Percentiles rank a stretch among this genome's conserved stretches.
phyloP scores from a whole-genome alignment of 2,797 vertebrate genomes.

The Crypturellus tataupa region DNA sequence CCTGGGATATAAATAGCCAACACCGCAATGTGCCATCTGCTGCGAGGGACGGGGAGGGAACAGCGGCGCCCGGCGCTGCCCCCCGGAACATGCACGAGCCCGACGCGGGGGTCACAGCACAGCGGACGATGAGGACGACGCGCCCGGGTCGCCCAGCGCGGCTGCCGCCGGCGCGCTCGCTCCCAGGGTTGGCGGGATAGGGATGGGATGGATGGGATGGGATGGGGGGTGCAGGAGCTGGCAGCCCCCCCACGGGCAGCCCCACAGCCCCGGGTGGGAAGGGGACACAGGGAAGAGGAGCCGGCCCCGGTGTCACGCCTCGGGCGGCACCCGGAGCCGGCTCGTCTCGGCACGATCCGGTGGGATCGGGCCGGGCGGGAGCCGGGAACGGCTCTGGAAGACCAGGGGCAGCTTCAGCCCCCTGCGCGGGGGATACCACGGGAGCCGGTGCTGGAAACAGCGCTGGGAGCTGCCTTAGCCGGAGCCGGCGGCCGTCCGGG shows the following conservation, averaged over 20 bases:
- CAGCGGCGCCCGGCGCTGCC: neutral
- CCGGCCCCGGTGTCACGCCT: no score
- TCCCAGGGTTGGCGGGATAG: no score
- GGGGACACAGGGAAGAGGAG: neutral
- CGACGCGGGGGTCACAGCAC: no score
- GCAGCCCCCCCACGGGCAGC: no score
- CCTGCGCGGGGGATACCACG: neutral
- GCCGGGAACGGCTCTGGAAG: neutral
- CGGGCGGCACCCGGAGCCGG: neutral
- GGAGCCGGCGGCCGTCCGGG: no score
- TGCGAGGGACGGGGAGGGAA: constrained; percentile 60
- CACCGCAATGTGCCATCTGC: constrained; percentile 68
- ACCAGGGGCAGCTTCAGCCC: neutral
- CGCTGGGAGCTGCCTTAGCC: no score
- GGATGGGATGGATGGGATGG: no score
- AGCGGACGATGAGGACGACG: no score
- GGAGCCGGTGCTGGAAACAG: neutral
- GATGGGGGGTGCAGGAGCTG: no score
- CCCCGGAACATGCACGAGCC: neutral
- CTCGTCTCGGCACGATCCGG: neutral
- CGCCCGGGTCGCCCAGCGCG: no score
- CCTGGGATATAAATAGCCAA: constrained; percentile 63
- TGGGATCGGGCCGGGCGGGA: neutral
- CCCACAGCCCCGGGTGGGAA: rapidly evolving
- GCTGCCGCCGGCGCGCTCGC: no score